Evolutionary conservation across 2,113 vertebrate species (phyloP), one percentile per base, ranked within the genome.

Genomic region (Lagenorhynchus albirostris): DNA sequence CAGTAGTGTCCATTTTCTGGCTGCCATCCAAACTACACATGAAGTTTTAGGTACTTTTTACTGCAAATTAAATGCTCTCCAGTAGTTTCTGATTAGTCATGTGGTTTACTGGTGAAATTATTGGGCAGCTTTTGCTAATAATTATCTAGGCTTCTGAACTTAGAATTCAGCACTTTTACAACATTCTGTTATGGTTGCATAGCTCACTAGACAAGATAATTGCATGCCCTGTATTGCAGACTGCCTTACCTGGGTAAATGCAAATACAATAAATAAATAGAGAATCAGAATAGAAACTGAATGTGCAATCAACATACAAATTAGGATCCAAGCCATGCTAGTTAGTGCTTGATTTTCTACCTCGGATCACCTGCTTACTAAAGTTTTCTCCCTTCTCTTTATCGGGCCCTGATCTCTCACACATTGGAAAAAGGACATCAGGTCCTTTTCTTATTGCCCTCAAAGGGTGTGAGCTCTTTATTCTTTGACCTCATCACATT

Each of bases 91-190:
- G 33, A 4, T 58, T 65, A 63, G 17, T 89, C 41, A 6, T 38
- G 15, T 13, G 12, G 55, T 18, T 79, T 60, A 88, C 38, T 36
- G 29, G 55, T 81, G 71, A 82, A 62, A 96, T 70, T 80, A n/a
- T 12, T 6, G 23, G 38, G 21, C 58, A 36, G 71, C 47, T 90
- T 92, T 89, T 76, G 71, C 80, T 94, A 71, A 94, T 79, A 79
- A 86, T 94, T 74, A 79, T 41, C 62, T 23, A 84, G 26, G 33
- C 44, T 82, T 71, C 60, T 82, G 44, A 91, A 58, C 18, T 74
- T 76, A 58, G 21, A 96, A 62, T 62, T 70, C 71, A 53, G 74
- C 36, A 74, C 38, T 86, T 97, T 41, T 36, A 95, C 33, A 80
- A 17, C 26, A 18, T 55, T 74, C 89, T 82, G 33, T 50, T 70